Evolutionary conservation across 2,113 vertebrate species (phyloP), one percentile per base, ranked within the genome.

Genomic region (Strigops habroptila): DNA sequence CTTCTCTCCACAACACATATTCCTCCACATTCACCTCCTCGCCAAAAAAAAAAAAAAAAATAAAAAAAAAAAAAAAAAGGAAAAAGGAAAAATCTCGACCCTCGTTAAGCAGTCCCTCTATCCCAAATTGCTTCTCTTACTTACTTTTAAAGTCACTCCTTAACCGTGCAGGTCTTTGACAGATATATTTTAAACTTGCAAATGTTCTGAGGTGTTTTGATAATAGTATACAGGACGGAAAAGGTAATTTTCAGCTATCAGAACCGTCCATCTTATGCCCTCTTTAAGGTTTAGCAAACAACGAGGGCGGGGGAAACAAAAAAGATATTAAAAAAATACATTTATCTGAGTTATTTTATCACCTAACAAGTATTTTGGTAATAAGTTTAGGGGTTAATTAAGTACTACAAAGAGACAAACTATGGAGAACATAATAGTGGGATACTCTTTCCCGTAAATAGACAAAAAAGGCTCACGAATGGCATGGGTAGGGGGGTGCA

Each of bases 391-490:
- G 16, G 6, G 4, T 35, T 41, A 57, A 59, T 62, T 37, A 77
- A 74, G 74, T 19, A 25, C 6, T 35, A 23, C 18, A 30, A 44
- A 63, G 14, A 81, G 2, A 15, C 1, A 59, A 59, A 64, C 2
- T 39, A 23, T 3, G 46, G 27, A 59, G 7, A 86, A 49, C 2
- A n/a, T 19, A 52, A 65, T 62, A 48, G 22, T 70, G 14, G 5
- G 8, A 48, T 62, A 69, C 76, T 3, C 10, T 60, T 2, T 1
- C 24, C 37, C n/a, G 24, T 31, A 48, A 86, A 52, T 14, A 28
- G 16, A 3, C 3, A 71, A 55, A 75, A 83, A 67, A 9, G 1
- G 9, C 1, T 3, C 31, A 27, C 1, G 5, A 49, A 10, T 18
- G 6, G 30, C 12, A 76, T 11, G 13, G 7, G 7, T 19, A 39